Evolutionary conservation across 2,113 vertebrate genomes (phyloP), one percentile per base, ranked within the genome.

Genomic region (Dermatemys mawii): DNA sequence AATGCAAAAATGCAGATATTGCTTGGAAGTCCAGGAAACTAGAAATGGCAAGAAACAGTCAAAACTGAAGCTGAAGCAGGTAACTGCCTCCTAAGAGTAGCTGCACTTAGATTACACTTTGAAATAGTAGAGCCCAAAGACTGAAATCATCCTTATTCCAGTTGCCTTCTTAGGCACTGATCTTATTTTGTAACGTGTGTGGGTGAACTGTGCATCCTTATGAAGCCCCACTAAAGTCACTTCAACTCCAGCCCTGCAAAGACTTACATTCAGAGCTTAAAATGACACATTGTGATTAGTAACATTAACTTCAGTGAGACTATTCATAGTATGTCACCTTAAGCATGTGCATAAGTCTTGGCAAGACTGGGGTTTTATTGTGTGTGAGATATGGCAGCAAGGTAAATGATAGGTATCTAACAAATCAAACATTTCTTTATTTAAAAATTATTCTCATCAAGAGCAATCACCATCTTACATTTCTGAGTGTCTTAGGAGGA

Each of bases 271-370:
- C 16, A 1, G n/a, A 81, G 76, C 29, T 83, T 53, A 83, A 83
- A 24, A 85, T 57, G 29, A 4, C 49, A 84, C 8, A 55, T 19
- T 16, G 17, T 63, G 63, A 86, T 84, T 16, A 86, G 44, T 27
- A 83, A 17, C 5, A 49, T 11, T 75, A n/a, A 48, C 49, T 29
- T 3, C 0, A 83, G 0, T 2, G 3, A 32, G 8, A 32, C 49
- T 83, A 83, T 16, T 90, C 27, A 75, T 3, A 44, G 53, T 44
- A 63, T 41, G 84, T 12, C 44, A 54, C 10, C 22, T 13, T 83
- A 78, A 88, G 70, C 7, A 60, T 12, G 78, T 22, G 32, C 3
- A 35, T 50, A 90, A 90, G 32, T 29, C 17, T 83, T 79, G 19
- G 35, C 13, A 50, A n/a, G n/a, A 35, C 19, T 50, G 35, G 3